Evolutionary conservation across 2,888 invertebrate species (phyloP), one percentile per base, ranked within the genome.

Genomic region (Hypselothyrea guttata): DNA sequence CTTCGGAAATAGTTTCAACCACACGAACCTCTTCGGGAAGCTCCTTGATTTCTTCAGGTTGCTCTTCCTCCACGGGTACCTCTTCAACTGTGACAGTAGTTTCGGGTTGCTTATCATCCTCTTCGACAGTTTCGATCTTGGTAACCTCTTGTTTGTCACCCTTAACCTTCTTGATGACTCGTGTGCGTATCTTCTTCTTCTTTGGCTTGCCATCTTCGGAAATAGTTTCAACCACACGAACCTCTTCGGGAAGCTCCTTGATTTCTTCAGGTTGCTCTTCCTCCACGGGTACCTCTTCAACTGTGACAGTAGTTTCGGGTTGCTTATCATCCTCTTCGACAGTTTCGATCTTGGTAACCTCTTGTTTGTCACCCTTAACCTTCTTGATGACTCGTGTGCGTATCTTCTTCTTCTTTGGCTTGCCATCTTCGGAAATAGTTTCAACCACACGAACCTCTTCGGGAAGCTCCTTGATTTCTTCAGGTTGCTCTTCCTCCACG

Each of bases 131-230:
- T 45, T 59, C 59, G 42, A 59, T 59, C 38, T 59, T 59, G 27
- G 59, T 59, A 16, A 59, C 59, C n/a, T 59, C 59, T 48, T 59
- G 59, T 16, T 53, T 59, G 44, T 59, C 53, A 44, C 59, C 59
- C 53, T 59, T 59, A 28, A 59, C 44, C 59, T 59, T 59, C 53
- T 54, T 59, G 45, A 59, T 59, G 7, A 59, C 48, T 11, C 59
- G 59, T 11, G 59, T 59, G 28, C 59, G 59, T 7, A 59, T 59
- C 54, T 59, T 59, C 44, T 53, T 59, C 40, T 59, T 59, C 22
- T 53, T 59, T 0, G 59, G 59, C 12, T 59, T 59, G 16, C 59
- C 59, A 7, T 59, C 59, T 45, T 54, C 53, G 7, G 48, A 9
- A 1, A 59, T 48, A 0, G 59, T 40, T 45, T 59, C 59, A 22